These are phyloP conservation scores for Pelobates fuscus DNA, from an alignment of 2,113 vertebrate species.

Conservation along the genomic window DNA sequence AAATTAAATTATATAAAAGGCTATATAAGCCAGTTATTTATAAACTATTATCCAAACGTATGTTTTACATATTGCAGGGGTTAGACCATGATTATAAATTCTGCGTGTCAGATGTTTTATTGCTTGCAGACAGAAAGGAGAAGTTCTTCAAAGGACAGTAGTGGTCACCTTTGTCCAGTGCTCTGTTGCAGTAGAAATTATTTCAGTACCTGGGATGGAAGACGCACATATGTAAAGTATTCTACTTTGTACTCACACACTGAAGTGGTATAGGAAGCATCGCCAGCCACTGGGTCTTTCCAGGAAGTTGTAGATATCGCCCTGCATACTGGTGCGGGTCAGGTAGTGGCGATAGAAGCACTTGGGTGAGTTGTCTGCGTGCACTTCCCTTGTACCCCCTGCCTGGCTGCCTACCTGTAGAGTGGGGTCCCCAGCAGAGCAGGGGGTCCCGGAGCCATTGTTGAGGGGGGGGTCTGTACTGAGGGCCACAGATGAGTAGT, in stretches of 20 bases:
- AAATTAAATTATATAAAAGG: too few relatives aligned
- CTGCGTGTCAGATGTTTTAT: too few relatives aligned
- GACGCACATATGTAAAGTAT: not conserved
- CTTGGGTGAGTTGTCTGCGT: constrained; percentile 52
- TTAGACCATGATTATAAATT: too few relatives aligned
- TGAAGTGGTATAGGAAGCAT: constrained; percentile 88
- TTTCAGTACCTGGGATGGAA: not conserved
- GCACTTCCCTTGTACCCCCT: constrained; percentile 51
- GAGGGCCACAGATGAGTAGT: constrained; percentile 74
- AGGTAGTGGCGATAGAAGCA: constrained; percentile 72
- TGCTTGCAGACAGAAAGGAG: not conserved
- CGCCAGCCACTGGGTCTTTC: constrained; percentile 85
- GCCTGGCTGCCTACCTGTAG: constrained; percentile 58
- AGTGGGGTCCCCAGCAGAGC: constrained; percentile 62
- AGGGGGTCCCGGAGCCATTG: constrained; percentile 69
- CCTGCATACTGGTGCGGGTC: constrained; percentile 82
- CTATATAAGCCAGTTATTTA: too few relatives aligned
- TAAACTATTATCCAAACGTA: too few relatives aligned
- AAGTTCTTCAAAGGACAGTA: not conserved
- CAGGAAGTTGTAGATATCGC: constrained; percentile 89
- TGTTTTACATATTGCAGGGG: too few relatives aligned
- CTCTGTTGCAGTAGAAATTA: not conserved
- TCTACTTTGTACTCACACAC: constrained; percentile 80
- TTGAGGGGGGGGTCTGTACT: constrained; percentile 66
- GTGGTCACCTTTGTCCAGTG: not conserved